Evolutionary conservation across 2,113 vertebrate species (phyloP).

Genomic region (Hylia prasina): DNA sequence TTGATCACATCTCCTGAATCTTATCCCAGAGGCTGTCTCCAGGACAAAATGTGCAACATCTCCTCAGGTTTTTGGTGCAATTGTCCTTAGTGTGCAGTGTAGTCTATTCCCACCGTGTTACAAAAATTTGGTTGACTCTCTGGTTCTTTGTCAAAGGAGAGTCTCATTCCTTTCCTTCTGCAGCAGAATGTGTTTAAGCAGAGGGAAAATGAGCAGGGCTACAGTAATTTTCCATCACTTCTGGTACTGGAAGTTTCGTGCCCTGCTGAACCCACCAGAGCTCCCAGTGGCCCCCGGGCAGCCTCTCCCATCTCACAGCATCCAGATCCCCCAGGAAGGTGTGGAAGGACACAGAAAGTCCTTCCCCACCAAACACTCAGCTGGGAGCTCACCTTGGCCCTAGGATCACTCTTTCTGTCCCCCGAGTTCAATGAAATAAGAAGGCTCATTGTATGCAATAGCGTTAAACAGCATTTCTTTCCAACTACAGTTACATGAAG

Average conservation of each 20-base stretch:
- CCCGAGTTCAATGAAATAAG: background rate
- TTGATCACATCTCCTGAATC: background rate
- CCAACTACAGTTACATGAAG: background rate
- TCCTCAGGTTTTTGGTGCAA: background rate
- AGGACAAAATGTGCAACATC: background rate
- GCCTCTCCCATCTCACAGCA: accelerated
- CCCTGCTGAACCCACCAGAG: background rate
- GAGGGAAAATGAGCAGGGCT: background rate
- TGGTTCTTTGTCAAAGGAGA: background rate
- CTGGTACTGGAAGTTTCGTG: background rate
- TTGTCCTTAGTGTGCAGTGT: background rate
- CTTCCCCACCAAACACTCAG: background rate
- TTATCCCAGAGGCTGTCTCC: background rate
- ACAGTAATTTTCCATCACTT: background rate
- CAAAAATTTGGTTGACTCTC: background rate
- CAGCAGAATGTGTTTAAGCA: background rate
- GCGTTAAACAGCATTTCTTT: slow-evolving; percentile 19
- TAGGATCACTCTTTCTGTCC: background rate
- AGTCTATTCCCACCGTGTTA: background rate
- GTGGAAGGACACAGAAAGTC: background rate
- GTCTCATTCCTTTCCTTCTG: background rate
- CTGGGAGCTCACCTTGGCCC: background rate
- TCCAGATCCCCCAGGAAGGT: background rate
- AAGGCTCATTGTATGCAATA: background rate
- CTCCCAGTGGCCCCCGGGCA: background rate